Evolutionary conservation across 1,140 invertebrate genomes (phyloP), one percentile per base, ranked within the genome.

Genomic region (Coelopa frigida): DNA sequence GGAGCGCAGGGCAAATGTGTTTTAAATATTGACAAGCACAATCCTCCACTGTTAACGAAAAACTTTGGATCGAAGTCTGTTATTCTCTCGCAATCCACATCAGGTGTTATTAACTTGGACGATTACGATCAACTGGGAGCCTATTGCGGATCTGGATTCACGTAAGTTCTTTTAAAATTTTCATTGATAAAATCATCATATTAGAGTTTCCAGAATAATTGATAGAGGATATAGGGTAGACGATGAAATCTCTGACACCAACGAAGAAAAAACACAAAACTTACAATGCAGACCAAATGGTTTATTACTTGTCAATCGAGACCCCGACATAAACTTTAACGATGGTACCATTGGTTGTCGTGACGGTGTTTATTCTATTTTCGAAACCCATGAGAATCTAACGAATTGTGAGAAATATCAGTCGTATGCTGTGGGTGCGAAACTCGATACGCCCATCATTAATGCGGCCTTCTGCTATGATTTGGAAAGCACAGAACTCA

Each of bases 401-500:
- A 29, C 42, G 18, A 44, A 44, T 18, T 44, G 42, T 18, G 31
- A 24, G 3, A 8, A 33, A 17, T 44, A 35, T n/a, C 17, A 24
- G 31, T 29, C 27, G 6, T 35, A 44, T 35, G 42, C 42, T n/a
- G 35, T 44, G 18, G 42, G 42, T 8, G 27, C 27, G 14, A 8
- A 8, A 14, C 17, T 35, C 3, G 42, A 24, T 11, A 17, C 18
- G 20, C 42, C 42, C 18, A 35, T 44, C 27, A 35, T 44, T 22
- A 29, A 29, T 14, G 42, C 42, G 11, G 31, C 18, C 12, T 33
- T 44, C 21, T 44, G 42, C 15, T 44, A 44, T 23, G 42, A 44
- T 23, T 32, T 35, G 27, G 42, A 44, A 10, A 35, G 29, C 27
- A 12, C 35, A 2, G 18, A 21, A 6, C 27, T 44, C 10, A 44